These are phyloP conservation scores for Mystacides longicornis DNA, from an alignment of 2,888 invertebrate species.

Conservation along the genomic window DNA sequence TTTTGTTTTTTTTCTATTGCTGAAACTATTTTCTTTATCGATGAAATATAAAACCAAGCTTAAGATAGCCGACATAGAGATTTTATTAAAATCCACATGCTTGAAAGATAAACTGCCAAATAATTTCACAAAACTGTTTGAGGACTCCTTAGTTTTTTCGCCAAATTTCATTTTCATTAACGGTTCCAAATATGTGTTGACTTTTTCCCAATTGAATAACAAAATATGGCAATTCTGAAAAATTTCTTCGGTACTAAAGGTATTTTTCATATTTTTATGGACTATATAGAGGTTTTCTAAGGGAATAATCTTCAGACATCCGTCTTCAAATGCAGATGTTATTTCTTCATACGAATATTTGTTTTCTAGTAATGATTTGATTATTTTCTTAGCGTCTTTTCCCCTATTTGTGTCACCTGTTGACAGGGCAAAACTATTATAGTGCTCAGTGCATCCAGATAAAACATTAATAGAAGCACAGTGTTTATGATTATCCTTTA, in stretches of 20 bases:
- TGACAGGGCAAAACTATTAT: slow-evolving; percentile 4
- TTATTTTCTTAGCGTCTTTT: slow-evolving; percentile 2
- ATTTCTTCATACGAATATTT: slow-evolving; percentile 11
- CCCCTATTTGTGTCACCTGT: slow-evolving; percentile 11
- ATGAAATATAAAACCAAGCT: slow-evolving; percentile 41
- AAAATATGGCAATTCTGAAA: slow-evolving; percentile 41
- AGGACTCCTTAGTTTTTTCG: background rate
- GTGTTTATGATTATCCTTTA: slow-evolving; percentile 13
- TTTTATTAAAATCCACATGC: slow-evolving; percentile 11
- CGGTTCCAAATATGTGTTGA: slow-evolving; percentile 31
- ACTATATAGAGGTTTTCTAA: slow-evolving; percentile 28
- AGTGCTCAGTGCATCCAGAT: slow-evolving; percentile 8
- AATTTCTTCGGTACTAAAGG: slow-evolving; percentile 37
- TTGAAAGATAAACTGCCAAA: background rate
- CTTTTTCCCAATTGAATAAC: slow-evolving; percentile 44
- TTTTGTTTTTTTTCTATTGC: no score
- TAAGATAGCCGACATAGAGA: slow-evolving; percentile 38
- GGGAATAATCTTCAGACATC: slow-evolving; percentile 7
- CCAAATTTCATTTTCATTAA: background rate
- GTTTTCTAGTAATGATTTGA: slow-evolving; percentile 7
- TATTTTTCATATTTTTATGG: slow-evolving; percentile 33
- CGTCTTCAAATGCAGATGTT: slow-evolving; percentile 5
- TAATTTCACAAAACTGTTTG: background rate
- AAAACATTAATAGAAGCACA: slow-evolving; percentile 16
- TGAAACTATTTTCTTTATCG: slow-evolving; percentile 44